Percentiles rank a stretch among this genome's conserved stretches.
These are phyloP conservation scores for Hyposoter dolosus DNA, from an alignment of 2,888 invertebrate species.

Conservation along the genomic window DNA sequence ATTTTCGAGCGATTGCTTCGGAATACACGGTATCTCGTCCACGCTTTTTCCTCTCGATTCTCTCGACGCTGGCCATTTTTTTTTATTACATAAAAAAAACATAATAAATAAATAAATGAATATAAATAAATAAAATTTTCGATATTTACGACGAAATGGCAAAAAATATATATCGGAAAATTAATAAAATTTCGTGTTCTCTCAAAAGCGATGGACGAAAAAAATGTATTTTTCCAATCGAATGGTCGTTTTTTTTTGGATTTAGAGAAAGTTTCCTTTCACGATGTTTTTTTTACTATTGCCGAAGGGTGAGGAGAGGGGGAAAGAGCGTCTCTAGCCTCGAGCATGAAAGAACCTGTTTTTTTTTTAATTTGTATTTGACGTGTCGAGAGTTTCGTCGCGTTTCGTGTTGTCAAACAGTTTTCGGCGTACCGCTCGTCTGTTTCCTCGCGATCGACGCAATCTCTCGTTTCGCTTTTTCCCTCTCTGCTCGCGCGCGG, in stretches of 20 bases:
- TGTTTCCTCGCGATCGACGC: no score
- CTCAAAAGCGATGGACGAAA: no score
- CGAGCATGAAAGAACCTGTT: slow-evolving; percentile 1
- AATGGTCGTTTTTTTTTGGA: not conserved
- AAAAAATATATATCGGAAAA: not conserved
- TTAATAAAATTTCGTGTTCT: not conserved
- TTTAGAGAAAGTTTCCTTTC: not conserved
- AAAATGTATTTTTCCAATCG: not conserved
- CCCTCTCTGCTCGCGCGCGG: not conserved
- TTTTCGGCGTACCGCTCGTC: slow-evolving; percentile 41
- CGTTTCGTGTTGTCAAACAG: slow-evolving; percentile 16
- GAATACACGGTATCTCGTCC: not conserved
- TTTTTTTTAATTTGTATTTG: not conserved
- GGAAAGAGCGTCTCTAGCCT: slow-evolving; percentile 2
- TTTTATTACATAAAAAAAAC: no score
- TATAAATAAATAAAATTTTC: no score
- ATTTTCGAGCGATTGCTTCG: not conserved
- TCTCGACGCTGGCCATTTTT: no score
- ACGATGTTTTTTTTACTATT: not conserved
- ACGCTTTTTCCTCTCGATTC: not conserved
- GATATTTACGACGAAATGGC: no score
- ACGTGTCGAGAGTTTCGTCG: not conserved
- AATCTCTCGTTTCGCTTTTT: not conserved
- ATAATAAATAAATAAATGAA: no score
- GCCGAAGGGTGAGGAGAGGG: not conserved